phyloP scores from a whole-genome alignment of 2,888 invertebrate species.

The Eledone cirrhosa region DNA sequence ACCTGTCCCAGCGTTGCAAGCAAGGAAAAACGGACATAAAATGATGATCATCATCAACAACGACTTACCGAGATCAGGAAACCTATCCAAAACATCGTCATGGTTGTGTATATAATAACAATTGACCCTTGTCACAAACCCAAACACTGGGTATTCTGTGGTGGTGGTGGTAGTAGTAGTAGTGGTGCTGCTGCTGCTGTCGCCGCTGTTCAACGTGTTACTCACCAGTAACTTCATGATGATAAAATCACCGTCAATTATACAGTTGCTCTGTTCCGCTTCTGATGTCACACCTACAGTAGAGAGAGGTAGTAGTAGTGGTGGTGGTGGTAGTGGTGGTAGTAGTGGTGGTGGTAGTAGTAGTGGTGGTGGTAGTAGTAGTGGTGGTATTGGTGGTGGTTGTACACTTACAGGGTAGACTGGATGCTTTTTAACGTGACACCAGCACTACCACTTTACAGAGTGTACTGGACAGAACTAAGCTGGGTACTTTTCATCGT shows the following conservation, averaged over 20 bases:
- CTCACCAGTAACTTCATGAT: slow-evolving; percentile 36
- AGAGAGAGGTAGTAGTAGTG: slow-evolving; percentile 10
- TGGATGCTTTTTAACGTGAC: too few relatives aligned
- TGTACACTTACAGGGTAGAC: too few relatives aligned
- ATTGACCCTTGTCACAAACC: slow-evolving; percentile 29
- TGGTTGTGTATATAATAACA: background rate
- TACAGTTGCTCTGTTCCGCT: slow-evolving; percentile 27
- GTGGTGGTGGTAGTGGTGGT: slow-evolving; percentile 23
- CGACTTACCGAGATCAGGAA: background rate
- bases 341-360: slow-evolving; percentile 10
- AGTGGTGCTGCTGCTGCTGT: background rate
- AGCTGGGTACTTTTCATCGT: too few relatives aligned
- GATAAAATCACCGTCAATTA: slow-evolving; percentile 41
- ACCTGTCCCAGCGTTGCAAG: too few relatives aligned
- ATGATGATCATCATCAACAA: background rate
- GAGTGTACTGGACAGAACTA: too few relatives aligned
- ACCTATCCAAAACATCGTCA: background rate
- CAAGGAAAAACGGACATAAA: background rate
- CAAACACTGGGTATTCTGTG: slow-evolving; percentile 30
- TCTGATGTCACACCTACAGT: slow-evolving; percentile 32
- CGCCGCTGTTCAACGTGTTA: background rate
- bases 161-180: too few relatives aligned
- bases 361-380: slow-evolving; percentile 27
- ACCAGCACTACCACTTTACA: too few relatives aligned
- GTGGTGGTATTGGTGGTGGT: too few relatives aligned